Conservation (phyloP, 2,888 invertebrate genomes). For the Drosophila rellima region DNA sequence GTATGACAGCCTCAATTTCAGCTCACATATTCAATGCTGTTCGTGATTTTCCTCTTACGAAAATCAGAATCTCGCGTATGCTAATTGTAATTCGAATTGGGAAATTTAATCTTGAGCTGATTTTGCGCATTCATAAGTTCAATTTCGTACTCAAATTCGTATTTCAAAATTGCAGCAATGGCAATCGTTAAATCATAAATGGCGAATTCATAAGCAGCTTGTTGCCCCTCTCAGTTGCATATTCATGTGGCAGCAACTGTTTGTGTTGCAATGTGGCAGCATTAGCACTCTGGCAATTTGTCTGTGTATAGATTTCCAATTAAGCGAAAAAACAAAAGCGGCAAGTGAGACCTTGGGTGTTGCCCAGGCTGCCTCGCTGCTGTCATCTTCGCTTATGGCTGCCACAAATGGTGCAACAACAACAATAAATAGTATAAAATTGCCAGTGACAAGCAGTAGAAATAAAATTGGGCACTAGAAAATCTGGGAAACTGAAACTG, state of each 20-base stretch:
- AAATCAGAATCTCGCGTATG: not conserved
- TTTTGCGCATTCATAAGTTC: slow-evolving; percentile 12
- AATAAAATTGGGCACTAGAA: slow-evolving; percentile 42
- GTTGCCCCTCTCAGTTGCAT: slow-evolving; percentile 36
- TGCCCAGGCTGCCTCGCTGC: slow-evolving; percentile 23
- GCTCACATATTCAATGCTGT: not conserved
- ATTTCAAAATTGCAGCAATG: slow-evolving; percentile 41
- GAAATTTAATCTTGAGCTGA: not conserved
- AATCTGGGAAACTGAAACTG: slow-evolving; percentile 22
- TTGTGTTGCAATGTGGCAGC: slow-evolving; percentile 17
- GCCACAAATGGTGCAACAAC: slow-evolving; percentile 55
- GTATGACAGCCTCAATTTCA: not conserved
- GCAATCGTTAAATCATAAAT: slow-evolving; percentile 36
- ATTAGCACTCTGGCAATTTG: slow-evolving; percentile 36
- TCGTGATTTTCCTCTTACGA: not conserved
- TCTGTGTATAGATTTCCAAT: slow-evolving; percentile 77
- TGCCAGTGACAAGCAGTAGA: slow-evolving; percentile 60
- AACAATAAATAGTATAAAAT: slow-evolving; percentile 57
- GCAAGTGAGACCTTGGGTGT: slow-evolving; percentile 19
- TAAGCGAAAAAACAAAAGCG: slow-evolving; percentile 52
- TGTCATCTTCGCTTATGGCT: slow-evolving; percentile 62
- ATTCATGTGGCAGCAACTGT: slow-evolving; percentile 34
- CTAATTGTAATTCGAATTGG: not conserved
- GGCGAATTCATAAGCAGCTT: slow-evolving; percentile 10
- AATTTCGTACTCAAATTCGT: slow-evolving; percentile 29